These are phyloP conservation scores for Ernsta delagoae DNA, from an alignment of 2,888 invertebrate species.

Conservation along the genomic window DNA sequence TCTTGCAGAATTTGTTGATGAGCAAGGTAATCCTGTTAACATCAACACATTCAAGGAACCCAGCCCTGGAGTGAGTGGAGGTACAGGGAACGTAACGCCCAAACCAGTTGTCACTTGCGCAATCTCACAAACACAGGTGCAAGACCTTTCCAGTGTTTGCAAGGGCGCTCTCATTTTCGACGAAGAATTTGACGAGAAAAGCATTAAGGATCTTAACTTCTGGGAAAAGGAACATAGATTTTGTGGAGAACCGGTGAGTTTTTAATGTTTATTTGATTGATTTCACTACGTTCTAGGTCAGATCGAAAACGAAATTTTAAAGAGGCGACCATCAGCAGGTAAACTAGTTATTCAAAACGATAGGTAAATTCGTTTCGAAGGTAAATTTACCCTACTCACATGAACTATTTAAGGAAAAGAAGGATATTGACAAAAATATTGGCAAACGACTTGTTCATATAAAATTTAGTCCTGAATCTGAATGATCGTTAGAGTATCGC, in stretches of 20 bases:
- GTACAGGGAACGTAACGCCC: conserved; percentile 30
- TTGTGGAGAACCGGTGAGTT: conserved; percentile 85
- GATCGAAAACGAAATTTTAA: background rate
- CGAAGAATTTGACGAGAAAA: conserved; percentile 80
- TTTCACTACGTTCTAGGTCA: background rate
- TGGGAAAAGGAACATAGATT: conserved; percentile 85
- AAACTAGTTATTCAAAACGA: too few species aligned
- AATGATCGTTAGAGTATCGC: background rate
- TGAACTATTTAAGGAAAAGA: too few species aligned
- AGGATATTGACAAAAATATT: too few species aligned
- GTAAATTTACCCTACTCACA: too few species aligned
- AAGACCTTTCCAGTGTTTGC: conserved; percentile 65
- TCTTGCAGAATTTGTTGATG: conserved; percentile 6
- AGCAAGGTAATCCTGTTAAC: conserved; percentile 46
- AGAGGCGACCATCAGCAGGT: too few species aligned
- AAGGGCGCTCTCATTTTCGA: conserved; percentile 84
- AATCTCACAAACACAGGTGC: conserved; percentile 57
- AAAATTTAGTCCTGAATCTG: background rate
- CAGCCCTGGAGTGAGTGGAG: conserved; percentile 39
- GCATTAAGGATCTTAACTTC: conserved; percentile 57
- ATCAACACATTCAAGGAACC: conserved; percentile 29
- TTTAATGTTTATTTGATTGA: background rate
- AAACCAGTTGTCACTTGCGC: conserved; percentile 48
- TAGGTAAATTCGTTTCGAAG: too few species aligned
- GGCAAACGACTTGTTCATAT: too few species aligned